Conservation (phyloP, 2,797 vertebrate genomes). For the Orestias chungarensis region DNA sequence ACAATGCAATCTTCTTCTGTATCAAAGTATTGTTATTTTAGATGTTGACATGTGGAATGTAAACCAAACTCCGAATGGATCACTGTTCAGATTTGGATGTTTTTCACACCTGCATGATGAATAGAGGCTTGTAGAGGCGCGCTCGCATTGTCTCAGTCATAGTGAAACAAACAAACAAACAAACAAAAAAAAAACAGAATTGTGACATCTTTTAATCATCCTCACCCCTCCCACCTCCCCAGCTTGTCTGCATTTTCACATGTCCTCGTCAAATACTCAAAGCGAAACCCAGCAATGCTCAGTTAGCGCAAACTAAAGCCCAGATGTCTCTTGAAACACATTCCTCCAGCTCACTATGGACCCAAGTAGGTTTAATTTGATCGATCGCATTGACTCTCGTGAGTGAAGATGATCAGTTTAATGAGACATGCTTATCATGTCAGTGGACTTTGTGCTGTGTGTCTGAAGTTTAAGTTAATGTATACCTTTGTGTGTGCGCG, state of each 20-base stretch:
- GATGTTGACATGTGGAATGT: conserved; percentile 81
- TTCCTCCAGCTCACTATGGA: conserved; percentile 60
- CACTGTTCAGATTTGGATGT: conserved; percentile 54
- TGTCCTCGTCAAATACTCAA: background rate
- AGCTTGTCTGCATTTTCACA: conserved; percentile 42
- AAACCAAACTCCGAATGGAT: conserved; percentile 52
- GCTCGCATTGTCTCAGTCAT: conserved; percentile 63
- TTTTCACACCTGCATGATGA: conserved; percentile 73
- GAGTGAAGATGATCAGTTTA: conserved; percentile 36
- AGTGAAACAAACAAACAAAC: conserved; percentile 55
- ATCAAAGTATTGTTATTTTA: conserved; percentile 80
- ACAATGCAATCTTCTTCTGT: conserved; percentile 78
- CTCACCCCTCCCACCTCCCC: too few species aligned
- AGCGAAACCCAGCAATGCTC: conserved; percentile 16
- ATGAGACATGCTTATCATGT: conserved; percentile 37
- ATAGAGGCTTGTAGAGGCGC: conserved; percentile 64
- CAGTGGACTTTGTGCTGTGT: conserved; percentile 37
- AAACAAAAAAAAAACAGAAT: conserved; percentile 42
- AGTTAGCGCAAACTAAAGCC: conserved; percentile 26
- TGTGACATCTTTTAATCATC: conserved; percentile 29
- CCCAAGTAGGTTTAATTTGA: conserved; percentile 45
- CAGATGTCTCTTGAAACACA: conserved; percentile 63
- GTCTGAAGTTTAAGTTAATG: conserved; percentile 44
- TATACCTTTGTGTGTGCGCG: conserved; percentile 16
- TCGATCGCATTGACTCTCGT: conserved; percentile 45